Conservation (phyloP, 2,797 vertebrate species). For the Diglossa cyanea region DNA sequence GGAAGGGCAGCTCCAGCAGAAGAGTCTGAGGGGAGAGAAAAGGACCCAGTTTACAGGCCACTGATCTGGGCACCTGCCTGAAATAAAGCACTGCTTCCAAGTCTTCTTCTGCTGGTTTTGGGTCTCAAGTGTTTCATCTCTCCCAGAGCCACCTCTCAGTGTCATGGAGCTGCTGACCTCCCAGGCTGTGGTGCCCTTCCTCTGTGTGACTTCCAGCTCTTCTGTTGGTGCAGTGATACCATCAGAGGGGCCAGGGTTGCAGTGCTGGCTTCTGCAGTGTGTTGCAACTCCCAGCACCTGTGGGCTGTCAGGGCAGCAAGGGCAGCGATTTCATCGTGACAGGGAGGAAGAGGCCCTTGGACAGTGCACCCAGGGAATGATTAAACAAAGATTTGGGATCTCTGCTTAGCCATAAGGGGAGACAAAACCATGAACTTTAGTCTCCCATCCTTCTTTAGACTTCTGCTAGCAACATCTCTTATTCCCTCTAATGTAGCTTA, state of each 20-base stretch:
- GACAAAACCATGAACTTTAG: neutral
- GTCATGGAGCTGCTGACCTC: neutral
- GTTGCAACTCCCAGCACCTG: neutral
- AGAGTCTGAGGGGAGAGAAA: neutral
- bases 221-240: neutral
- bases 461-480: neutral
- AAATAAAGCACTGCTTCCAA: neutral
- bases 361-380: neutral
- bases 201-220: neutral
- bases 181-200: neutral
- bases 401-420: neutral
- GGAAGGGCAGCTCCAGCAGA: neutral
- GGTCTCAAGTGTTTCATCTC: neutral
- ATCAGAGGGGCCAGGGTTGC: neutral
- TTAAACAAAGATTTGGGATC: neutral
- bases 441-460: neutral
- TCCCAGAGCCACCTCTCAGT: neutral
- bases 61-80: neutral
- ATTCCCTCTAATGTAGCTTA: neutral
- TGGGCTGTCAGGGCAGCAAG: neutral
- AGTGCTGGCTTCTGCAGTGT: neutral
- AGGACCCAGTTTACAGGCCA: neutral
- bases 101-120: neutral
- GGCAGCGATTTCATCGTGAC: neutral
- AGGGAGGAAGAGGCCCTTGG: neutral